phyloP scores from a whole-genome alignment of 2,113 vertebrate species.

The Atractosteus spatula region DNA sequence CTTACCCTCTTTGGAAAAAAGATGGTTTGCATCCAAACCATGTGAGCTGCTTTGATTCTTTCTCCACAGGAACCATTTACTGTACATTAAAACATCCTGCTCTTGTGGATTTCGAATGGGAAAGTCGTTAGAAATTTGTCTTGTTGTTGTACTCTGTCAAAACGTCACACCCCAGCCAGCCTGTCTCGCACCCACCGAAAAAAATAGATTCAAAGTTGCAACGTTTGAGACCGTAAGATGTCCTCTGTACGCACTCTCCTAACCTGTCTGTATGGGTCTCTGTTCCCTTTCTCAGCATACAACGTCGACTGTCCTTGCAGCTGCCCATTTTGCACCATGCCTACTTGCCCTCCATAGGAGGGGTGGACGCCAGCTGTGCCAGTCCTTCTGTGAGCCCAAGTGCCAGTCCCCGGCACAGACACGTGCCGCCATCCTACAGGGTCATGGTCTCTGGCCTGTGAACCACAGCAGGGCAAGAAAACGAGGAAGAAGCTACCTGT shows the following conservation, averaged over 20 bases:
- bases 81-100: too few species aligned
- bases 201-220: too few species aligned
- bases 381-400: slow-evolving; percentile 92
- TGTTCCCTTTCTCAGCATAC: slow-evolving; percentile 76
- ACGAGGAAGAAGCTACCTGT: slow-evolving; percentile 53
- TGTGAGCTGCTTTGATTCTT: too few species aligned
- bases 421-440: slow-evolving; percentile 95
- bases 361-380: slow-evolving; percentile 94
- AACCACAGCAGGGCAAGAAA: slow-evolving; percentile 46
- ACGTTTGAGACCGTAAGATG: too few species aligned
- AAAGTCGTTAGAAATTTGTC: too few species aligned
- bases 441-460: slow-evolving; percentile 99
- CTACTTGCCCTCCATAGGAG: slow-evolving; percentile 97
- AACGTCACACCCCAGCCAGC: too few species aligned
- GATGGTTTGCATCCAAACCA: too few species aligned
- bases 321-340: slow-evolving; percentile 97
- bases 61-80: too few species aligned
- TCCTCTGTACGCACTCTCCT: not conserved
- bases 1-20: too few species aligned
- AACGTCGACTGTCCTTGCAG: slow-evolving; percentile 94
- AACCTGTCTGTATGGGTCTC: slow-evolving; percentile 19
- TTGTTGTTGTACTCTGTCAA: too few species aligned
- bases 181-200: too few species aligned
- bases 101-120: too few species aligned
- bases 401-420: slow-evolving; percentile 95